Base-by-base conservation (phyloP, 2,113 vertebrate genomes). In the Ophthalmolycus amberensis region DNA sequence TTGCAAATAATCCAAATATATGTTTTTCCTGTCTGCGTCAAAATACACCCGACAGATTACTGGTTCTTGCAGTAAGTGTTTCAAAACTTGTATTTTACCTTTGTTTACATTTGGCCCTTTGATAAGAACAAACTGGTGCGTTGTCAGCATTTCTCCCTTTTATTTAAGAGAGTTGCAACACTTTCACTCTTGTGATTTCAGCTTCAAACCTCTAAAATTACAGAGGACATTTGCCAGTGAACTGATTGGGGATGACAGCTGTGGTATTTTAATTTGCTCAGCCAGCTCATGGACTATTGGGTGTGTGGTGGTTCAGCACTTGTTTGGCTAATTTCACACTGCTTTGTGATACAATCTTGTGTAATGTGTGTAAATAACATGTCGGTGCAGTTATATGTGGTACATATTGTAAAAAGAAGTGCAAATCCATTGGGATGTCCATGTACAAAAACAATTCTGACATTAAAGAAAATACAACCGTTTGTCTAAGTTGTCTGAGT, bases 331-430 rank as follows among this genome's bases (percentile, higher is more conserved):
- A 84, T 88, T 86, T 85, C 69, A 80, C 63, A 83, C 90, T 85
- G 90, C 86, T 93, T 91, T 93, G 93, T 90, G 90, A 92, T 90
- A 92, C 85, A 88, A 92, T 91, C 94, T 94, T 91, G 93, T 96
- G 87, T 92, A 90, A 94, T 93, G 93, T 96, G 94, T 96, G 95
- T 94, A 95, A 91, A 93, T 91, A 92, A 91, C 89, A 89, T 91
- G 94, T 94, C 94, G 93, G 91, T 90, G 94, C 93, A 90, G 95
- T 94, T 95, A 94, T 94, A 94, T 76, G 92, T 88, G 95, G 93
- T 96, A 95, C 91, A 94, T 94, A 97, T 91, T 94, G 93, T 96
- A 94, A 94, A 94, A 93, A 93, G 65, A 90, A 91, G 81, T 91
- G 88, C 87, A 91, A 91, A 88, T 85, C 82, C 85, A 90, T 88